Base-by-base conservation (phyloP, 2,113 vertebrate species). In the Bos javanicus region DNA sequence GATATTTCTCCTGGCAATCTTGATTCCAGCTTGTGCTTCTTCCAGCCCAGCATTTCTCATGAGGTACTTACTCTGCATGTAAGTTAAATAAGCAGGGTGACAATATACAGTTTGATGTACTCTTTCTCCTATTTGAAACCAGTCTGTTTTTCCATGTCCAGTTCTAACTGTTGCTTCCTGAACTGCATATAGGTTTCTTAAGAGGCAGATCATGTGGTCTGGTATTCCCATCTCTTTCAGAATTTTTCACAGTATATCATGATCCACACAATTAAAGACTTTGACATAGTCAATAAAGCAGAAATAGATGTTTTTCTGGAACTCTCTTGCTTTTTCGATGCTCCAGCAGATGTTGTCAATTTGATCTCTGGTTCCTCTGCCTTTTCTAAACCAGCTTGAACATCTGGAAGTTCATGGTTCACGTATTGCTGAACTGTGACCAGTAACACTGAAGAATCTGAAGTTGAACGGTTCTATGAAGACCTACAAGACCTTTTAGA, bases 331-430 rank as follows among this genome's bases (percentile, higher is more conserved):
- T 17, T 64, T 64, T 17, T 64, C 0, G 0, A 64, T 64, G 30
- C 2, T 64, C 33, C 62, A n/a, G 30, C 0, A 0, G 15, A n/a
- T 64, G 16, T 2, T 64, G 33, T 1, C 62, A n/a, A 19, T 17
- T 64, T 64, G 62, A 17, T 64, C 7, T n/a, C 62, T 64, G 62
- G 62, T 17, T 64, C 62, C 62, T 64, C 62, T n/a, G 62, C 7
- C 62, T 64, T n/a, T n/a, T 64, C 15, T 64, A 64, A 64, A 64
- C 62, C 15, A 64, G 15, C 30, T 64, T 64, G 62, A 17, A n/a
- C 7, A 64, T n/a, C 15, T 64, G 15, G 33, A 64, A n/a, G 62
- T n/a, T 64, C 30, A n/a, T 33, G 15, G 33, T 64, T 64, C 33
- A 64, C 2, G 0, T 64, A 64, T 9, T 64, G 16, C 62, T 64